Evolutionary conservation across 2,113 vertebrate species (phyloP).

Genomic region (rat (Rattus norvegicus)): GRCr8 NC_086025.1:59381001-59381500

Average conservation of each 20-base stretch:
- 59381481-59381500: neutral
- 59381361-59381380: constrained; percentile 1
- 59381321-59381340: neutral
- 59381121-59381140: neutral
- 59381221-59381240: constrained; percentile 16
- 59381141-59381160: neutral
- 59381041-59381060: constrained; percentile 36
- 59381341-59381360: constrained; percentile 1
- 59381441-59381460: neutral
- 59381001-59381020: constrained; percentile 18
- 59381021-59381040: constrained; percentile 16
- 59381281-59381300: neutral
- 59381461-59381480: neutral
- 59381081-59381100: neutral
- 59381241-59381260: rapidly evolving
- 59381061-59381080: neutral
- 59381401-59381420: neutral
- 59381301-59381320: constrained; percentile 9
- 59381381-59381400: constrained; percentile 10
- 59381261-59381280: neutral
- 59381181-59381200: constrained; percentile 24
- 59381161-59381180: neutral
- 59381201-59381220: constrained; percentile 15
- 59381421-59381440: neutral
- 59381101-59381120: neutral